Conservation (phyloP, 2,797 vertebrate genomes). For the Acipenser ruthenus region DNA sequence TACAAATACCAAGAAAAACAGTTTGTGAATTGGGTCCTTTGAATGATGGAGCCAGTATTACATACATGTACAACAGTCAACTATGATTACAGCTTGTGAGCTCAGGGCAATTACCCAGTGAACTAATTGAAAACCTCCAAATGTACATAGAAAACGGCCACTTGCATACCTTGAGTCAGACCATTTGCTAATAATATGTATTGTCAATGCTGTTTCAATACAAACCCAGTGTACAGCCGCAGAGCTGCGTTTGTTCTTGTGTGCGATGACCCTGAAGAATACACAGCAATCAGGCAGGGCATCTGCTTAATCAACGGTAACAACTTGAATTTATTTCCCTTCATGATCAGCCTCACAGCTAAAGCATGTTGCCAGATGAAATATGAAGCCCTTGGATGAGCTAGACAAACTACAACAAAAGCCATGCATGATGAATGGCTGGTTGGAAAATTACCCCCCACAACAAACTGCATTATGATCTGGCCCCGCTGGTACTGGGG, state of each 20-base stretch:
- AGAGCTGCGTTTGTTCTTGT: background rate
- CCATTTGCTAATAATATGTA: constrained; percentile 5
- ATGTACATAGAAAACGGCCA: too few relatives aligned
- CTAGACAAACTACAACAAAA: constrained; percentile 34
- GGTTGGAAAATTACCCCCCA: constrained; percentile 37
- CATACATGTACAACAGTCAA: too few relatives aligned
- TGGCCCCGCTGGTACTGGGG: constrained; percentile 16
- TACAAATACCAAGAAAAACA: too few relatives aligned
- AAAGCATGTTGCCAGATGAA: constrained; percentile 28
- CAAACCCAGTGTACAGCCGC: too few relatives aligned
- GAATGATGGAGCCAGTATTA: too few relatives aligned
- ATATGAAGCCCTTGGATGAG: constrained; percentile 35
- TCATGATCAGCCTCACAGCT: constrained; percentile 27
- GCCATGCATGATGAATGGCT: constrained; percentile 33
- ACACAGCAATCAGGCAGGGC: background rate
- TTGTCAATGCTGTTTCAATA: too few relatives aligned
- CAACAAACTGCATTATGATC: constrained; percentile 41
- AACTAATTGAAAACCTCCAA: too few relatives aligned
- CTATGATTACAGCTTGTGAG: too few relatives aligned
- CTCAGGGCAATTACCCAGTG: too few relatives aligned
- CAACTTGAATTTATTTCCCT: constrained; percentile 19
- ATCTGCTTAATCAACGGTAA: constrained; percentile 21
- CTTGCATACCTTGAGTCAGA: too few relatives aligned
- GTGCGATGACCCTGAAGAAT: background rate
- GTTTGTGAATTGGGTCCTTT: too few relatives aligned